Evolutionary conservation across 2,888 invertebrate species (phyloP).

Genomic region (Nemoura dubitans): DNA sequence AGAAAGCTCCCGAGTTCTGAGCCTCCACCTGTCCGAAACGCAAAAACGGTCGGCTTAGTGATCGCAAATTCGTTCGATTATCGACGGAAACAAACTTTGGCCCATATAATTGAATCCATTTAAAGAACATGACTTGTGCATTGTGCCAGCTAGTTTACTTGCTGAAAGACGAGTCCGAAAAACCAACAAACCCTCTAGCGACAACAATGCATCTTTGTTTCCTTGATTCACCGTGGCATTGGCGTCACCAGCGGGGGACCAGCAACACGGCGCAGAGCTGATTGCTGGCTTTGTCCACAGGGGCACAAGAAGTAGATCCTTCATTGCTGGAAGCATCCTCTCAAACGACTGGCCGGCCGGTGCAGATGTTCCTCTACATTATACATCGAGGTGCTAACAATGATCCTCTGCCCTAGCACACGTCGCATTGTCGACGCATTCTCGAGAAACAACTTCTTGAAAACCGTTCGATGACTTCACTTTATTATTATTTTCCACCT

Average conservation of each 20-base stretch:
- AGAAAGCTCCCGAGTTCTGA: not conserved
- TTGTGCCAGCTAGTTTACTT: conserved; percentile 1
- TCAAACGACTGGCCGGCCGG: not conserved
- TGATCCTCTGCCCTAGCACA: not conserved
- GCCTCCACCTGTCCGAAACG: not conserved
- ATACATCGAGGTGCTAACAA: not conserved
- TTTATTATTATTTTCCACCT: conserved; percentile 7
- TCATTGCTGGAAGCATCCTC: not conserved
- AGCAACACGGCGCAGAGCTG: not conserved
- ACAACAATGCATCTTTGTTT: conserved; percentile 20
- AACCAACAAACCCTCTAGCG: conserved; percentile 20
- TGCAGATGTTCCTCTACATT: not conserved
- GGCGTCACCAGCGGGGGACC: not conserved
- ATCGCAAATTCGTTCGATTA: not conserved
- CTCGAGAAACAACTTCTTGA: conserved; percentile 12
- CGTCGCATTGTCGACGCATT: not conserved
- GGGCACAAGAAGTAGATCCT: not conserved
- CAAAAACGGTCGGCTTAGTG: not conserved
- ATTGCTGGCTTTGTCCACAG: not conserved
- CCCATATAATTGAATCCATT: conserved; percentile 27
- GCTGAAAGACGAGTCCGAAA: not conserved
- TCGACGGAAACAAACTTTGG: conserved; percentile 7
- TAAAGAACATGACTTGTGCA: conserved; percentile 15
- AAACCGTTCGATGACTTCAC: conserved; percentile 5
- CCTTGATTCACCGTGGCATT: conserved; percentile 28